Conservation (phyloP, 2,888 invertebrate genomes). For the Calliopum simillimum region DNA sequence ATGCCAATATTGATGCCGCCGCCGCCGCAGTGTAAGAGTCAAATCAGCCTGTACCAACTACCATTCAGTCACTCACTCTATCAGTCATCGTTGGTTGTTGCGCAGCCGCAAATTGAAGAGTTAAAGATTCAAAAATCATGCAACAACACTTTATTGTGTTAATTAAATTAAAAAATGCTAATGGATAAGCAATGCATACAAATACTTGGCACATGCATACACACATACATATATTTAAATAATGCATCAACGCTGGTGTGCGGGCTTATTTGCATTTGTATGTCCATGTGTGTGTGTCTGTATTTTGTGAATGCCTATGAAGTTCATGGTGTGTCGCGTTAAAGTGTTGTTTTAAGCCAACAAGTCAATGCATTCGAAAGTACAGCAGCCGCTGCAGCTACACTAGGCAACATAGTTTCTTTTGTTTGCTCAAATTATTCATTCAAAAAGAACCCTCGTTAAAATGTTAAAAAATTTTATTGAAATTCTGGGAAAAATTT, state of each 20-base stretch:
- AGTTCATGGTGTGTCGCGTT: not conserved
- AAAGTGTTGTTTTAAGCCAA: conserved; percentile 19
- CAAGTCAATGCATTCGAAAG: not conserved
- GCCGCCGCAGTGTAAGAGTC: too few species aligned
- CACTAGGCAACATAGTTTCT: too few species aligned
- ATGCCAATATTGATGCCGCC: too few species aligned
- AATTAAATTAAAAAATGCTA: conserved; percentile 50
- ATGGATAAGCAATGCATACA: conserved; percentile 37
- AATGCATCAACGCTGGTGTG: conserved; percentile 34
- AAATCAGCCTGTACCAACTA: too few species aligned
- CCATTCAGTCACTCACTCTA: too few species aligned
- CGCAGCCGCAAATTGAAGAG: not conserved
- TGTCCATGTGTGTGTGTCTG: conserved; percentile 35
- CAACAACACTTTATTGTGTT: conserved; percentile 44
- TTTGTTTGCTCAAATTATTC: too few species aligned
- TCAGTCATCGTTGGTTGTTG: too few species aligned
- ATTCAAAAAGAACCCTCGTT: too few species aligned
- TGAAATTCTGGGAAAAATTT: too few species aligned
- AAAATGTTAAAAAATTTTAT: too few species aligned
- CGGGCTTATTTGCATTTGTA: conserved; percentile 45
- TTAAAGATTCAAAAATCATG: conserved; percentile 19
- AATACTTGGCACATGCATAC: too few species aligned
- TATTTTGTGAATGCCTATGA: conserved; percentile 42
- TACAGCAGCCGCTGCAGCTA: not conserved
- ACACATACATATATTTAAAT: conserved; percentile 1